Base-by-base conservation (phyloP, 2,797 vertebrate genomes). In the Pantherophis alleghaniensis region DNA sequence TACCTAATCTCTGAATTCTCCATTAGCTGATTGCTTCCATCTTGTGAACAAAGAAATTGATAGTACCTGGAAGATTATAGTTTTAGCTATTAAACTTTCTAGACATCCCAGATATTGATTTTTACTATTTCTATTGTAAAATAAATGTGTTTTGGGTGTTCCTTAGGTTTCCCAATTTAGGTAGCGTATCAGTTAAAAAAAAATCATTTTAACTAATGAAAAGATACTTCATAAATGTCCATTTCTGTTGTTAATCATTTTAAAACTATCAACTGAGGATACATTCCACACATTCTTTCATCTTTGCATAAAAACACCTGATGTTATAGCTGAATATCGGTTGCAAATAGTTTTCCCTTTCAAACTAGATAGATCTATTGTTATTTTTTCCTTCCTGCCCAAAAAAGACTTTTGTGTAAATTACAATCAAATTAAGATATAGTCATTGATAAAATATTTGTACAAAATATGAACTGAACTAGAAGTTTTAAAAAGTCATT, bases 11-110 rank as follows among this genome's bases (percentile, higher is more conserved):
- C 95, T 56, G 28, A 95, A 95, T 95, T 95, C 95, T 93, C 95
- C 97, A 97, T 97, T 98, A 97, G 97, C 96, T 98, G 97, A 98
- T 98, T 97, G 93, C 97, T 96, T 97, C 94, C 92, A 37, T 94
- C 96, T 96, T 97, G 94, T 96, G 95, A 96, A 97, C 69, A 94
- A 16, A 92, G 94, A 37, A 94, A 95, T 95, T 96, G 95, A 95
- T 95, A 93, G 95, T 96, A 96, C 96, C 91, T 96, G 91, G 90
- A 92, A 90, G 92, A 95, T 95, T 91, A 57, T 0, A 88, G 92
- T 90, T n/a, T 90, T 94, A 47, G 92, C 89, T 93, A 91, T 96
- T 96, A 92, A 60, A 93, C 95, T 86, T 92, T 93, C 63, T 95
- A 92, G 88, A 95, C 94, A 93, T 95, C 95, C 95, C 91, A 22